Conservation (phyloP, 2,888 invertebrate genomes). For the Agonopterix alstromeriana region DNA sequence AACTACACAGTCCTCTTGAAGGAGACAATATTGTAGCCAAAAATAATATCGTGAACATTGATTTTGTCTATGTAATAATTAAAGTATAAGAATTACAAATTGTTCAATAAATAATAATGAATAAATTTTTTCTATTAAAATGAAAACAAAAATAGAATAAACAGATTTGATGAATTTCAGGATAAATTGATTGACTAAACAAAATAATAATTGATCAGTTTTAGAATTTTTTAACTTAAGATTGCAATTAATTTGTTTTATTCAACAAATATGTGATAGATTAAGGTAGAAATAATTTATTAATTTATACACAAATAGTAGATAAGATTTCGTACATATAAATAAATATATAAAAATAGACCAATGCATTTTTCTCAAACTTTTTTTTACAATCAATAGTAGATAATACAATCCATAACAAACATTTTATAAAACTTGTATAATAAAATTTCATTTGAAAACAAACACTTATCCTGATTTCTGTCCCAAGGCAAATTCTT, state of each 20-base stretch:
- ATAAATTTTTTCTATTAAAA: too few relatives aligned
- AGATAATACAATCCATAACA: background rate
- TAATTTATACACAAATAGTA: constrained; percentile 42
- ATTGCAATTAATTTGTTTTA: background rate
- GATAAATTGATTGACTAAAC: too few relatives aligned
- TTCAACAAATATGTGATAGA: constrained; percentile 14
- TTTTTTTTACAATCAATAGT: background rate
- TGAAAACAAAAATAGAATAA: too few relatives aligned
- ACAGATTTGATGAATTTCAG: too few relatives aligned
- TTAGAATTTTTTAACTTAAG: too few relatives aligned
- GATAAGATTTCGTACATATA: constrained; percentile 38
- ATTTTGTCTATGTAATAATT: too few relatives aligned
- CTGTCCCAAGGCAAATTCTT: constrained; percentile 73
- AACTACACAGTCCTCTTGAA: too few relatives aligned
- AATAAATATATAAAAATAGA: constrained; percentile 35
- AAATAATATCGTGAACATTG: too few relatives aligned
- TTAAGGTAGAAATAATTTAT: constrained; percentile 16
- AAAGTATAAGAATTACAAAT: too few relatives aligned
- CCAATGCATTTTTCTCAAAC: constrained; percentile 7
- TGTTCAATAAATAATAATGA: too few relatives aligned
- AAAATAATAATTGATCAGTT: too few relatives aligned
- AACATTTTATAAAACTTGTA: background rate
- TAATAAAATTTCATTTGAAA: background rate
- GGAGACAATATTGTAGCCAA: too few relatives aligned
- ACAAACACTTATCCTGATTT: constrained; percentile 30